A percentile compares a stretch with the other conserved stretches of the same genome.
Evolutionary conservation across 2,888 invertebrate genomes (phyloP).

Genomic region (Cabera pusaria): DNA sequence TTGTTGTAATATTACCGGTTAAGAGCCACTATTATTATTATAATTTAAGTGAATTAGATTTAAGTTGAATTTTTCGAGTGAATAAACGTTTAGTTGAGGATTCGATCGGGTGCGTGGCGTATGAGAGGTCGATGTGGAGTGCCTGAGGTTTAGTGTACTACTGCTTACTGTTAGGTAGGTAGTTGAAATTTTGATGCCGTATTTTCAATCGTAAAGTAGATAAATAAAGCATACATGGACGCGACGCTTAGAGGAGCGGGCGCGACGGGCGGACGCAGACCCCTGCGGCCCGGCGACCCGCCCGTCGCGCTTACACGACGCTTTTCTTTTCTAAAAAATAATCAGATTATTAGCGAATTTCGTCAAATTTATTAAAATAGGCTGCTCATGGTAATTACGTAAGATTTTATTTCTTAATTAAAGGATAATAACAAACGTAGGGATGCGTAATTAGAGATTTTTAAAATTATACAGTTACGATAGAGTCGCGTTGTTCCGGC

Average conservation of each 20-base stretch:
- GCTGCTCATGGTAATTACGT: slow-evolving; percentile 81
- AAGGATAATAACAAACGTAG: slow-evolving; percentile 83
- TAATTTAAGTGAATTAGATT: slow-evolving; percentile 79
- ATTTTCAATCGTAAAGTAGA: slow-evolving; percentile 80
- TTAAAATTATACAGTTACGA: slow-evolving; percentile 83
- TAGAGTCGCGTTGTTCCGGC: slow-evolving; percentile 67
- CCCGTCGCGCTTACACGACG: slow-evolving; percentile 51
- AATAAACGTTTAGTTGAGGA: slow-evolving; percentile 75
- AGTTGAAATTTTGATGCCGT: slow-evolving; percentile 81
- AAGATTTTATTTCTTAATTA: slow-evolving; percentile 83
- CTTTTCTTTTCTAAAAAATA: slow-evolving; percentile 75
- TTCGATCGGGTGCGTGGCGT: slow-evolving; percentile 79
- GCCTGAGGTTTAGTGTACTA: slow-evolving; percentile 80
- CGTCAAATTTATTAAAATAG: slow-evolving; percentile 81
- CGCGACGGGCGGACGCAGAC: slow-evolving; percentile 31
- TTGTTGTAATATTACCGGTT: slow-evolving; percentile 80
- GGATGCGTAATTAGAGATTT: slow-evolving; percentile 83
- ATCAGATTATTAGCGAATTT: slow-evolving; percentile 78
- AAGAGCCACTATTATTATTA: slow-evolving; percentile 81
- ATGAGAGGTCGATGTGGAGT: slow-evolving; percentile 79
- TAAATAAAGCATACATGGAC: slow-evolving; percentile 73
- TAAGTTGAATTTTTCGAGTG: slow-evolving; percentile 82
- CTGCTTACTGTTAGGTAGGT: slow-evolving; percentile 84
- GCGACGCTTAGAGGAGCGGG: slow-evolving; percentile 62
- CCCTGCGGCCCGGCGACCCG: slow-evolving; percentile 20